phyloP scores from a whole-genome alignment of 1,140 invertebrate genomes.

The Mercenaria mercenaria region DNA sequence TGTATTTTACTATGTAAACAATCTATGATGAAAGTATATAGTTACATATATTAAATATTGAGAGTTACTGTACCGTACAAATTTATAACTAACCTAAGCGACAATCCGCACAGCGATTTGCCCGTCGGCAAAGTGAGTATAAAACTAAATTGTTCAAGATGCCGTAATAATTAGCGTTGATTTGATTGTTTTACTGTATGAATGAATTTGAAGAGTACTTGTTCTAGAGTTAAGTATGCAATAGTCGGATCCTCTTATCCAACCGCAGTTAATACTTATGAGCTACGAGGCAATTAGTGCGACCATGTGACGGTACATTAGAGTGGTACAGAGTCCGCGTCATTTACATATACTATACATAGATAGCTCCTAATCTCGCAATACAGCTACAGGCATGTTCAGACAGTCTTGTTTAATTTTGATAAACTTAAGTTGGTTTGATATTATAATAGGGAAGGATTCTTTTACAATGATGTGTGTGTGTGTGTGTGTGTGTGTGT shows the following conservation, averaged over 20 bases:
- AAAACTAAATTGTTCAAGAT: background rate
- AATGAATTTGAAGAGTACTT: slow-evolving; percentile 23
- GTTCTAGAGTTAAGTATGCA: slow-evolving; percentile 16
- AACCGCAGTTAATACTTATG: slow-evolving; percentile 9
- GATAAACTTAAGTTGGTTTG: too few species aligned
- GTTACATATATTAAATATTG: background rate
- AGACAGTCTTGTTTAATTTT: background rate
- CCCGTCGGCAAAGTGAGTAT: background rate
- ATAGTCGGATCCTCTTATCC: background rate
- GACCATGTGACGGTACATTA: background rate
- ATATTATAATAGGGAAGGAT: too few species aligned
- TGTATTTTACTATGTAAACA: too few species aligned
- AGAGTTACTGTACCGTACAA: slow-evolving; percentile 4
- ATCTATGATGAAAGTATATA: background rate
- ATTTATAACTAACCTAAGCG: background rate
- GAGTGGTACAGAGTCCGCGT: slow-evolving; percentile 26
- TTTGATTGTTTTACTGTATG: slow-evolving; percentile 35
- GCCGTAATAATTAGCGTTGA: background rate
- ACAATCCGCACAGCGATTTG: background rate
- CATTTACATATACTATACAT: slow-evolving; percentile 20
- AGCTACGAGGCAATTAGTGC: background rate
- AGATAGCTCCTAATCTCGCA: background rate
- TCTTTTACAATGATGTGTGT: too few species aligned
- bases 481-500: too few species aligned
- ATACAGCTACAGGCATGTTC: slow-evolving; percentile 26